Evolutionary conservation across 2,797 vertebrate species (phyloP), one percentile per base, ranked within the genome.

Genomic region (Tapera naevia): DNA sequence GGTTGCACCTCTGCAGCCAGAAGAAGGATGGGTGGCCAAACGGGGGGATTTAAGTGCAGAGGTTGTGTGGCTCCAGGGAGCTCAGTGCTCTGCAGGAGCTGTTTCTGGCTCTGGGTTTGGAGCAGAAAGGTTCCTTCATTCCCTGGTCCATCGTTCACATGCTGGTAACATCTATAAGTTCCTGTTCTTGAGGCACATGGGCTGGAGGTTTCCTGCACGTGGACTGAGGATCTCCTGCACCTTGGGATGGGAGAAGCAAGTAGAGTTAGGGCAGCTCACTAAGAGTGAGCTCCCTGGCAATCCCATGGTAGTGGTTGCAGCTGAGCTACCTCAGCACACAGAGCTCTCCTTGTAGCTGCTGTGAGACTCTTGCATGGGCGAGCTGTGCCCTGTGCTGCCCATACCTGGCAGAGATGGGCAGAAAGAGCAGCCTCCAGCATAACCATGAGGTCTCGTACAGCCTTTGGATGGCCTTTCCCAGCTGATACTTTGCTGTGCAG

Each of bases 91-190:
- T 23, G 13, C 65, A 46, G 70, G 33, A 50, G 11, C 32, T 60
- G 54, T 35, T 11, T 58, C 65, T 60, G 65, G 35, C 9, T 58
- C 79, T 25, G 74, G 37, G 7, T 17, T 17, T 21, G 82, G 67
- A 80, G 71, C 43, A 37, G 54, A 70, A 23, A 66, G 46, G 37
- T n/a, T 80, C 41, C 32, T 62, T 30, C 37, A 21, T 71, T 4
- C 35, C 23, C 58, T 17, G 41, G 10, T 35, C 51, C 0, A 0
- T 50, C 0, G 0, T 25, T 9, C 17, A 23, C 33, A 50, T 78
- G 69, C 14, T 74, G 73, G 24, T 51, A 11, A 16, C 1, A 1
- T 41, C 6, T 5, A 6, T 43, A 16, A 73, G 46, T 33, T 69
- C 32, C 62, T 35, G 33, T 17, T 37, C 11, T 1, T 0, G 28